phyloP scores from a whole-genome alignment of 2,888 invertebrate genomes.

The Prosopocoilus inquinatus region DNA sequence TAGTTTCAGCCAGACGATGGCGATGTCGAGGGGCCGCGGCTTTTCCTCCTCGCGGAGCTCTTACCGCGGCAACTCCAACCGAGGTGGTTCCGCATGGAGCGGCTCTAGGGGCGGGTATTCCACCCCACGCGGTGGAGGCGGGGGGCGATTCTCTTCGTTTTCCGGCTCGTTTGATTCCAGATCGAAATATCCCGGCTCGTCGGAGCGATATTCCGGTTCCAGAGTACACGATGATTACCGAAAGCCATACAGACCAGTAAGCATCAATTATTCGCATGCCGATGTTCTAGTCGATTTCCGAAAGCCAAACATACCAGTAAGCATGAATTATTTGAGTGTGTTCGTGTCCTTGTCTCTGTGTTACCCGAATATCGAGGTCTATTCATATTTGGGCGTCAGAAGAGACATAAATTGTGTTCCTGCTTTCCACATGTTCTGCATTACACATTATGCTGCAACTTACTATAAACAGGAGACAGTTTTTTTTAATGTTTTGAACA shows the following conservation, averaged over 20 bases:
- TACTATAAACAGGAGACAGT: conserved; percentile 27
- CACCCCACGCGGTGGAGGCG: conserved; percentile 31
- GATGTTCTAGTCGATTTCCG: conserved; percentile 41
- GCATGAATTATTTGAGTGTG: conserved; percentile 20
- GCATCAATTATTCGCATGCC: conserved; percentile 22
- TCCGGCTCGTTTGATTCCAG: conserved; percentile 40
- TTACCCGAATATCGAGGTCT: conserved; percentile 29
- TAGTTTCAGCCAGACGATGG: conserved; percentile 40
- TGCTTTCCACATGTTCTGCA: conserved; percentile 24
- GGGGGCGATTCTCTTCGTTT: conserved; percentile 36
- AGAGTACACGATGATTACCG: conserved; percentile 42
- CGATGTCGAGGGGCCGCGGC: conserved; percentile 41
- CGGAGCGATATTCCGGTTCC: conserved; percentile 41
- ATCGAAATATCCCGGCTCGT: conserved; percentile 36
- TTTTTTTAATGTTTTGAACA: background rate
- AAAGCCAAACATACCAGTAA: conserved; percentile 44
- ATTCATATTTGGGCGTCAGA: conserved; percentile 32
- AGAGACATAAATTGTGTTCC: conserved; percentile 29
- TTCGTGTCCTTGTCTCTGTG: conserved; percentile 29
- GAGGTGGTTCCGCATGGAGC: conserved; percentile 36
- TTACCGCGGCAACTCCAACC: conserved; percentile 36
- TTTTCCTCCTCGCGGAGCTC: conserved; percentile 36
- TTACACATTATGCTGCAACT: conserved; percentile 19
- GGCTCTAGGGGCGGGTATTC: conserved; percentile 29
- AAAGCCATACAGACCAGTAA: conserved; percentile 44